These are phyloP conservation scores for Microcebus murinus DNA, from an alignment of 2,113 vertebrate genomes.

Conservation along the genomic window DNA sequence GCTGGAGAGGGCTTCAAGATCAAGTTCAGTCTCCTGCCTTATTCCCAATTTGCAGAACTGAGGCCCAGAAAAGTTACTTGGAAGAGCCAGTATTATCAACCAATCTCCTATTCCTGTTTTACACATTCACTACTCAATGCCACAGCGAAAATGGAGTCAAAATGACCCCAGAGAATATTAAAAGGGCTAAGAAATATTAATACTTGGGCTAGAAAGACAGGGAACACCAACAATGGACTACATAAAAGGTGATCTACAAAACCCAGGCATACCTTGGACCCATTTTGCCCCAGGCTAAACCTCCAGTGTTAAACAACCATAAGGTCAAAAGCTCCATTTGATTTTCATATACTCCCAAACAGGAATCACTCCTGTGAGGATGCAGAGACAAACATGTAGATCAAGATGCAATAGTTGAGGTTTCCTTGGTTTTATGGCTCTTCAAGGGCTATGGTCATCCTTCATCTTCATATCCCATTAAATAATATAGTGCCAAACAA, in stretches of 20 bases:
- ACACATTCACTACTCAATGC: background rate
- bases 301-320: background rate
- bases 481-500: background rate
- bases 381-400: background rate
- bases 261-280: background rate
- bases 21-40: background rate
- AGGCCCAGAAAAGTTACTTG: background rate
- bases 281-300: background rate
- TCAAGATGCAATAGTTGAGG: background rate
- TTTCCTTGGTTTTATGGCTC: background rate
- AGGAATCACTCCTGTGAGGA: background rate
- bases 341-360: background rate
- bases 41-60: background rate
- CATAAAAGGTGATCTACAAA: background rate
- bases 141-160: background rate
- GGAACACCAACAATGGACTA: background rate
- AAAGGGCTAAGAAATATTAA: background rate
- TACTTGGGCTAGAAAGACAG: background rate
- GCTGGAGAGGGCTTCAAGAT: background rate
- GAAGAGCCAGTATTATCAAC: background rate
- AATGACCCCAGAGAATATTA: background rate
- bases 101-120: background rate
- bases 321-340: background rate
- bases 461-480: background rate
- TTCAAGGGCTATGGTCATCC: background rate